Conservation (phyloP, 2,797 vertebrate genomes). For the Florisuga fusca region DNA sequence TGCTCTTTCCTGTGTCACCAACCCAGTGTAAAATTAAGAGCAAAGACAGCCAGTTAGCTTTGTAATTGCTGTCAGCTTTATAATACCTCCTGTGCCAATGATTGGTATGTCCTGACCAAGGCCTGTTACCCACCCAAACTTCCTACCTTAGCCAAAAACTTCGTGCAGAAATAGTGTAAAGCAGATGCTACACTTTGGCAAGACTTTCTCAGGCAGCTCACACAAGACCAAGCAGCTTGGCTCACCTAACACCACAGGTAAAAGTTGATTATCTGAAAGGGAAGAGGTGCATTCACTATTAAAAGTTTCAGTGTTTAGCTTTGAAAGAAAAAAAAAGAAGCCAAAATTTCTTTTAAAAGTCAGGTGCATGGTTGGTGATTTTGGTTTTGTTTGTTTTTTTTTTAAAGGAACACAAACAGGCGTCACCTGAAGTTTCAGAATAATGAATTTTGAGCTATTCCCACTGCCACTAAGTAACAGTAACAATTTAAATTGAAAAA, state of each 20-base stretch:
- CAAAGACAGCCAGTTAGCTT: fast-evolving
- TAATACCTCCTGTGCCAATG: fast-evolving
- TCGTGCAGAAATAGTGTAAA: neutral
- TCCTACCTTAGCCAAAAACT: neutral
- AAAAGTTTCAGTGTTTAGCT: neutral
- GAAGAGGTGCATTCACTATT: fast-evolving
- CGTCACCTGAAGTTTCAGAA: neutral
- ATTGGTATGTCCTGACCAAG: neutral
- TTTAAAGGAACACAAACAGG: fast-evolving
- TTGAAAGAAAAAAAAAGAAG: neutral
- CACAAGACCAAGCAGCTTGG: neutral
- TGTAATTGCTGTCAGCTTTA: fast-evolving
- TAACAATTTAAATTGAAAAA: neutral
- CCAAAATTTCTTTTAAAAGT: neutral
- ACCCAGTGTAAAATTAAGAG: neutral
- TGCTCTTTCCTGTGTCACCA: neutral
- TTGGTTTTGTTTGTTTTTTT: neutral
- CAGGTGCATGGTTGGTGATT: fast-evolving
- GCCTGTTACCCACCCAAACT: neutral
- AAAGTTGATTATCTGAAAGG: neutral
- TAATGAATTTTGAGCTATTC: neutral
- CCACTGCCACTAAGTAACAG: neutral
- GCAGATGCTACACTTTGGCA: neutral
- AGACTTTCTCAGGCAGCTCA: neutral
- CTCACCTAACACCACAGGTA: neutral